phyloP scores from a whole-genome alignment of 2,113 vertebrate genomes.

The Peucedramus taeniatus region DNA sequence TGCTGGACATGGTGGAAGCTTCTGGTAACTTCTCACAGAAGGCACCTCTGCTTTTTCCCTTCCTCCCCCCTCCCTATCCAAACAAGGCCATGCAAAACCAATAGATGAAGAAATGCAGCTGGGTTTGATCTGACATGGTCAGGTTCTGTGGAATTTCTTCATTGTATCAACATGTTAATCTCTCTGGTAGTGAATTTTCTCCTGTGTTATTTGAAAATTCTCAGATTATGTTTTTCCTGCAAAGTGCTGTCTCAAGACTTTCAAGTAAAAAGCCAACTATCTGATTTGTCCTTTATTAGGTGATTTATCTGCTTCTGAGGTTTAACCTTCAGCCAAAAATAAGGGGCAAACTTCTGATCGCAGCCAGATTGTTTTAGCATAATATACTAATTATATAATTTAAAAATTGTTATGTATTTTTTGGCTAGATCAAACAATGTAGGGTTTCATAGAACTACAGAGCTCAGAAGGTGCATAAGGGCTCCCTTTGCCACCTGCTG shows the following conservation, averaged over 20 bases:
- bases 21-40: not conserved
- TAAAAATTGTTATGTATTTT: rapidly evolving
- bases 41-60: not conserved
- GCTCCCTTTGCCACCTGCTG: not conserved
- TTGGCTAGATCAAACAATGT: not conserved
- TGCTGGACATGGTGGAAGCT: not conserved
- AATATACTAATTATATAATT: not conserved
- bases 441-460: not conserved
- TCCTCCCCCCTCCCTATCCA: not conserved
- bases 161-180: not conserved
- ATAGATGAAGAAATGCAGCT: not conserved
- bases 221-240: not conserved
- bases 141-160: not conserved
- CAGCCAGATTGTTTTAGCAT: not conserved
- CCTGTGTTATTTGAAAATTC: not conserved
- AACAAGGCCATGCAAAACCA: not conserved
- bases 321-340: not conserved
- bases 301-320: not conserved
- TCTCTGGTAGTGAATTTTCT: not conserved
- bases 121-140: not conserved
- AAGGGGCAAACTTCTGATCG: not conserved
- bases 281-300: not conserved
- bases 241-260: not conserved
- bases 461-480: not conserved
- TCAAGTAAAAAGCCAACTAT: not conserved